A percentile compares a stretch with the other conserved stretches of the same genome.
Conservation (phyloP, 2,113 vertebrate species). For the Oxygymnocypris stewartii region DNA sequence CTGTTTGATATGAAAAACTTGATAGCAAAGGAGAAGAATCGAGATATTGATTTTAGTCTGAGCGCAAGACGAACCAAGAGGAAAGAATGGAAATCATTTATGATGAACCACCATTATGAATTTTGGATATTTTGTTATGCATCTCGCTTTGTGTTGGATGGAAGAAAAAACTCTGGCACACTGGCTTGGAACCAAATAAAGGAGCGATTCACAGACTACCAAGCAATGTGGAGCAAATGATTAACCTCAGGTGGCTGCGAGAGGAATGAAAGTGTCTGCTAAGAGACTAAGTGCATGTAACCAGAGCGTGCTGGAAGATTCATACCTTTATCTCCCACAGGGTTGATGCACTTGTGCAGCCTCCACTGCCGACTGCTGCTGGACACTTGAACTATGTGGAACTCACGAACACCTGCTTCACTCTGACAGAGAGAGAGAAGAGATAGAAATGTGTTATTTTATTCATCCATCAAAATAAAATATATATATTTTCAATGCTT, state of each 20-base stretch:
- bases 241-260: background rate
- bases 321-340: conserved; percentile 88
- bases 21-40: background rate
- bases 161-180: background rate
- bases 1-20: background rate
- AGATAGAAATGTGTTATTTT: background rate
- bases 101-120: background rate
- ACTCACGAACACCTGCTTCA: conserved; percentile 91
- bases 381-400: conserved; percentile 94
- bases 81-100: background rate
- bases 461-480: too few relatives aligned
- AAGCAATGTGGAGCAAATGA: background rate
- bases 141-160: background rate
- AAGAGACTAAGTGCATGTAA: background rate
- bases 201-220: background rate
- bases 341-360: conserved; percentile 88
- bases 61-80: too few relatives aligned
- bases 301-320: background rate
- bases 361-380: conserved; percentile 92
- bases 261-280: background rate
- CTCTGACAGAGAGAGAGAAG: conserved; percentile 72
- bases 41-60: background rate
- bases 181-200: background rate
- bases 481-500: background rate
- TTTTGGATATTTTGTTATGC: background rate